Evolutionary conservation across 1,140 invertebrate genomes (phyloP).

Genomic region (Papilio xuthus): DNA sequence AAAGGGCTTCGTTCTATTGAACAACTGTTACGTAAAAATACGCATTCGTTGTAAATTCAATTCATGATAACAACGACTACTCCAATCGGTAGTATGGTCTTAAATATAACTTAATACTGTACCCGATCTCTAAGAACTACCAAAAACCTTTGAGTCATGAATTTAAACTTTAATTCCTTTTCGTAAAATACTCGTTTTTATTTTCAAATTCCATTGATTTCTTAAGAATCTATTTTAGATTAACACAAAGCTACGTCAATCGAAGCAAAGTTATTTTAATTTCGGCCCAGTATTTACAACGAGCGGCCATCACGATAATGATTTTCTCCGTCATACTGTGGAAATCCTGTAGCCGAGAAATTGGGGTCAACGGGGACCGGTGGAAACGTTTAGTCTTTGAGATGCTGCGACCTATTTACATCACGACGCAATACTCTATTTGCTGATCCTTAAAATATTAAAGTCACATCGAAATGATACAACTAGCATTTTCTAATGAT

Average conservation of each 20-base stretch:
- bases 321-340: conserved; percentile 33
- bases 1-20: too few relatives aligned
- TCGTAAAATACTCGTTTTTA: not conserved
- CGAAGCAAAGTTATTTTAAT: conserved; percentile 29
- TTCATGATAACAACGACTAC: too few relatives aligned
- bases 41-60: too few relatives aligned
- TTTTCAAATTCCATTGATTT: conserved; percentile 2
- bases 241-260: conserved; percentile 25
- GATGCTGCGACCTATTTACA: conserved; percentile 32
- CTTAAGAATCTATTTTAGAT: not conserved
- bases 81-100: not conserved
- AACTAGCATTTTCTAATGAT: not conserved
- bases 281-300: conserved; percentile 26
- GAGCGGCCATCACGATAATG: conserved; percentile 21
- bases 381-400: conserved; percentile 33
- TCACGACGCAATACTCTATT: conserved; percentile 24
- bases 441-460: not conserved
- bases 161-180: not conserved
- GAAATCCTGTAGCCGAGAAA: conserved; percentile 27
- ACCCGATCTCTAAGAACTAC: not conserved
- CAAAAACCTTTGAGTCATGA: not conserved
- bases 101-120: not conserved
- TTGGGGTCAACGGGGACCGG: conserved; percentile 22
- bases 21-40: too few relatives aligned
- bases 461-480: not conserved